Percentiles rank a stretch among this genome's conserved stretches.
phyloP scores from a whole-genome alignment of 2,113 vertebrate genomes.

The Apaloderma vittatum region DNA sequence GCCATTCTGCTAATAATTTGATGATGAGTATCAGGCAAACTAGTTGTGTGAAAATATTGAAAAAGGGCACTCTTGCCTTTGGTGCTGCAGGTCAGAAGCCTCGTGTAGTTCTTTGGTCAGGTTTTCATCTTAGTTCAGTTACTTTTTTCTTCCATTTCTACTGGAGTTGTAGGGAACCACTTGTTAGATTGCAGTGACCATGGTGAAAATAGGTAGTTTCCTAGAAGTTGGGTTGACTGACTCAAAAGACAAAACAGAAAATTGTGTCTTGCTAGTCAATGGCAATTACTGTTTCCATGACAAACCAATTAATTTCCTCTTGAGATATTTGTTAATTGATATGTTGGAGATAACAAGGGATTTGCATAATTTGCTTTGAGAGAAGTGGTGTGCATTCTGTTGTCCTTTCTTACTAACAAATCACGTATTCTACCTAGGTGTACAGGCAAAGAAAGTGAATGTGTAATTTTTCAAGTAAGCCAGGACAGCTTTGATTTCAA shows the following conservation, averaged over 20 bases:
- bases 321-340: not conserved
- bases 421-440: accelerated
- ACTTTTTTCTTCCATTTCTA: not conserved
- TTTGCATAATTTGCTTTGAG: not conserved
- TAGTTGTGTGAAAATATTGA: not conserved
- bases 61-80: not conserved
- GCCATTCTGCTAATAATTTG: not conserved
- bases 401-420: not conserved
- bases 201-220: not conserved
- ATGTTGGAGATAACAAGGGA: not conserved
- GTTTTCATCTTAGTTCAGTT: not conserved
- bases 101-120: not conserved
- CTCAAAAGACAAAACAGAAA: not conserved
- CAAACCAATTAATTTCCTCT: not conserved
- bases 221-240: not conserved
- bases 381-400: not conserved
- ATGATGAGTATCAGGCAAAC: not conserved
- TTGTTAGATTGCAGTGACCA: not conserved
- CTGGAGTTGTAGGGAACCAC: not conserved
- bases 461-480: not conserved
- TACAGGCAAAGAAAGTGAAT: not conserved
- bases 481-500: not conserved
- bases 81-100: not conserved
- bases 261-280: not conserved
- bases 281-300: not conserved